Percentiles rank a stretch among this genome's conserved stretches.
phyloP scores from a whole-genome alignment of 2,888 invertebrate genomes.

The Mimumesa dahlbomi region DNA sequence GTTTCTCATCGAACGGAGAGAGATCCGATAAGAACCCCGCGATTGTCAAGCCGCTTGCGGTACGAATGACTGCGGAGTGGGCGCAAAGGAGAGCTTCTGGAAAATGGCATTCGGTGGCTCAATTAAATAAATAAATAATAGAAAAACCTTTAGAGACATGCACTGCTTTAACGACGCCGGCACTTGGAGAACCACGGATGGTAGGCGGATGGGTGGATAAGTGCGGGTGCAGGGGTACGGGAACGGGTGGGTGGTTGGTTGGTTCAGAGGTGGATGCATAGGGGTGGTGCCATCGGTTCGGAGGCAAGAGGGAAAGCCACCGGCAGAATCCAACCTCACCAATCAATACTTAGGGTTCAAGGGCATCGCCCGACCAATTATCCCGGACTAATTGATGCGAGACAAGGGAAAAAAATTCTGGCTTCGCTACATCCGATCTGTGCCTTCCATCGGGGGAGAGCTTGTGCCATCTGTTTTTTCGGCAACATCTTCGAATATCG shows the following conservation, averaged over 20 bases:
- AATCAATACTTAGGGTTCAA: slow-evolving; percentile 80
- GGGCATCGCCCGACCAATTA: slow-evolving; percentile 80
- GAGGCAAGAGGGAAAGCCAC: slow-evolving; percentile 72
- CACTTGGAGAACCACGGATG: slow-evolving; percentile 63
- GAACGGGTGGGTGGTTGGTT: slow-evolving; percentile 58
- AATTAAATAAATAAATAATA: slow-evolving; percentile 67
- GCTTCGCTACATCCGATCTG: slow-evolving; percentile 32
- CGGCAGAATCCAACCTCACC: slow-evolving; percentile 76
- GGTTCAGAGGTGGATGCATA: slow-evolving; percentile 66
- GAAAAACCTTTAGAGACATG: slow-evolving; percentile 55
- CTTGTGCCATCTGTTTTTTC: background rate
- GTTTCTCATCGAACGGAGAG: background rate
- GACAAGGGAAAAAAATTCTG: slow-evolving; percentile 59
- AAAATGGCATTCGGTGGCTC: slow-evolving; percentile 57
- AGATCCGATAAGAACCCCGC: background rate
- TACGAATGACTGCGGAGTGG: background rate
- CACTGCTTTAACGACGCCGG: slow-evolving; percentile 50
- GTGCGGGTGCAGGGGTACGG: slow-evolving; percentile 51
- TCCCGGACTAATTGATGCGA: slow-evolving; percentile 77
- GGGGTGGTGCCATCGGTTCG: slow-evolving; percentile 68
- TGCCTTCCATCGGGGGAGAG: background rate
- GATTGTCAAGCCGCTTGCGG: background rate
- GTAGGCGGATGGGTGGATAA: slow-evolving; percentile 44
- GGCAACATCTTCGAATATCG: background rate
- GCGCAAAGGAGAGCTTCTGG: background rate